Percentiles rank a stretch among this genome's conserved stretches.
Evolutionary conservation across 2,888 invertebrate species (phyloP).

Genomic region (Hoplodrina blanda): DNA sequence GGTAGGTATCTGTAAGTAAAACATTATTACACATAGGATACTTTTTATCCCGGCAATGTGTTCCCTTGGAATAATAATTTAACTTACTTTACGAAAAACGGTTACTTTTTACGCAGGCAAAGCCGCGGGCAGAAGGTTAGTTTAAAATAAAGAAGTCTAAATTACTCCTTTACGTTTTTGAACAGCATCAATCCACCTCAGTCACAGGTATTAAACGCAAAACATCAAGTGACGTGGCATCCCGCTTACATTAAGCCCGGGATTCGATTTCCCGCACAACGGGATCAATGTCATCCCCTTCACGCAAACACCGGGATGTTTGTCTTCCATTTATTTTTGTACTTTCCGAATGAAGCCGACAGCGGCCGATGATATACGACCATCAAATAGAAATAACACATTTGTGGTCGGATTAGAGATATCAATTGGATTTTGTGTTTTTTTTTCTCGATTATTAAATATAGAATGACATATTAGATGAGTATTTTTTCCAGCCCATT

Average conservation of each 20-base stretch:
- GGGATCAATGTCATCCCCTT: slow-evolving; percentile 57
- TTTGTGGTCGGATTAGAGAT: slow-evolving; percentile 36
- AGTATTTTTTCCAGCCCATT: too few species aligned
- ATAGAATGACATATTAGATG: too few species aligned
- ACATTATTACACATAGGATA: too few species aligned
- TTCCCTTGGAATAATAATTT: too few species aligned
- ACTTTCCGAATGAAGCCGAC: slow-evolving; percentile 22
- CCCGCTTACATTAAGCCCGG: slow-evolving; percentile 57
- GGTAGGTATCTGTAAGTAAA: too few species aligned
- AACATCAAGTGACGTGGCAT: slow-evolving; percentile 41
- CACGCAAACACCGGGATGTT: slow-evolving; percentile 55
- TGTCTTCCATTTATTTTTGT: slow-evolving; percentile 59
- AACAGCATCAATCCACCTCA: background rate
- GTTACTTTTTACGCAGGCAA: too few species aligned
- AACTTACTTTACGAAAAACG: too few species aligned
- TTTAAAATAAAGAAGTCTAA: too few species aligned
- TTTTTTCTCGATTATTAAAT: background rate
- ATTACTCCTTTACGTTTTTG: background rate
- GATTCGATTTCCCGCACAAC: slow-evolving; percentile 58
- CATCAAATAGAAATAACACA: slow-evolving; percentile 35
- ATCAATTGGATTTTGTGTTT: slow-evolving; percentile 32
- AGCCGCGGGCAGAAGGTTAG: too few species aligned
- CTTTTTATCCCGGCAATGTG: too few species aligned
- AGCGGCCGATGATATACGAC: slow-evolving; percentile 32
- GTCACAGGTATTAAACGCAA: slow-evolving; percentile 28